A percentile compares a stretch with the other conserved stretches of the same genome.
phyloP scores from a whole-genome alignment of 2,113 vertebrate species.

The Seriola aureovittata region DNA sequence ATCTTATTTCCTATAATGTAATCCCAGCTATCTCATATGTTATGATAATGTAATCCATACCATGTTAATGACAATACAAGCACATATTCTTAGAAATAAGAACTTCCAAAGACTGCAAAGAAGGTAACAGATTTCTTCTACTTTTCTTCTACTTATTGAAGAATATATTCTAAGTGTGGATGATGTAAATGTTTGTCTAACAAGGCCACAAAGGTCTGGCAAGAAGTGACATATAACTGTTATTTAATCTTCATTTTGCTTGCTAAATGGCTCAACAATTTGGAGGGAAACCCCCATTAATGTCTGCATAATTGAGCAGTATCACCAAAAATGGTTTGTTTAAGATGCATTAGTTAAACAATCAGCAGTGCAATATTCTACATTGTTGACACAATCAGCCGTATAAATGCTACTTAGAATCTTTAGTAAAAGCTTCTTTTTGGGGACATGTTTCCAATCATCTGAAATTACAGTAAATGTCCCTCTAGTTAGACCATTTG shows the following conservation, averaged over 20 bases:
- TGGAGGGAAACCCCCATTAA: too few relatives aligned
- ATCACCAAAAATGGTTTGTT: too few relatives aligned
- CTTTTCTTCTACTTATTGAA: neutral
- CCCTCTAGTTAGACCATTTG: too few relatives aligned
- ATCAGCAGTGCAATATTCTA: neutral
- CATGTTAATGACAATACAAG: neutral
- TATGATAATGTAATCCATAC: neutral
- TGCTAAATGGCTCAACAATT: neutral
- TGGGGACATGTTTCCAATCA: too few relatives aligned
- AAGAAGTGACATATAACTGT: neutral
- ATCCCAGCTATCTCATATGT: too few relatives aligned
- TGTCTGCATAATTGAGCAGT: too few relatives aligned
- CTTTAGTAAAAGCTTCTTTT: too few relatives aligned
- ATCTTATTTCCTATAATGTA: too few relatives aligned
- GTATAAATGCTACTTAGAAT: neutral
- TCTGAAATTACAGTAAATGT: too few relatives aligned
- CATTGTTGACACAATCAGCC: neutral
- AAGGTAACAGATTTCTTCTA: neutral
- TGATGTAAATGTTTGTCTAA: neutral
- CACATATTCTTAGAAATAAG: neutral
- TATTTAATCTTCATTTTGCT: neutral
- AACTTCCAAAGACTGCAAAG: neutral
- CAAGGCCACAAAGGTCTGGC: neutral
- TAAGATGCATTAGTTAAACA: too few relatives aligned
- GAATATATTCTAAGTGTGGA: neutral